Conservation (phyloP, 2,797 vertebrate species). For the Argentina silus region DNA sequence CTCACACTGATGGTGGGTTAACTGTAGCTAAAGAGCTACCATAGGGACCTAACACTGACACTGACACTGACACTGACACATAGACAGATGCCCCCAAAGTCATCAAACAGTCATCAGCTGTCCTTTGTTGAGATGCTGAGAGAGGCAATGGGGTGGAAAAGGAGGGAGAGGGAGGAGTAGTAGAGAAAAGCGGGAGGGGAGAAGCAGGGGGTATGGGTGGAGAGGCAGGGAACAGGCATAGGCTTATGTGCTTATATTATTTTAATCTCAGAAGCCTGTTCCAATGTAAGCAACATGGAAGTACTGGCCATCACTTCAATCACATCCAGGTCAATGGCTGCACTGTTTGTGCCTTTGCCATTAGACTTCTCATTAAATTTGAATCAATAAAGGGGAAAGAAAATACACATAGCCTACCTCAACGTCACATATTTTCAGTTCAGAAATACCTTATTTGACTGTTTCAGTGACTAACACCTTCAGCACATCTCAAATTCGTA, state of each 20-base stretch:
- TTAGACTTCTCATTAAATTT: conserved; percentile 75
- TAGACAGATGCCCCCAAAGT: conserved; percentile 24
- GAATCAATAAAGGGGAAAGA: conserved; percentile 68
- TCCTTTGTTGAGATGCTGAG: conserved; percentile 26
- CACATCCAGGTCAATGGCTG: conserved; percentile 68
- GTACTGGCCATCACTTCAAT: conserved; percentile 79
- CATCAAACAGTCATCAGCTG: conserved; percentile 21
- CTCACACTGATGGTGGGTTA: background rate
- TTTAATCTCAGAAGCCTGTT: conserved; percentile 75
- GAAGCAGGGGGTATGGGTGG: conserved; percentile 16
- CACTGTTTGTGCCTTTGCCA: conserved; percentile 67
- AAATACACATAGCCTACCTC: conserved; percentile 62
- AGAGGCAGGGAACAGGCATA: conserved; percentile 68
- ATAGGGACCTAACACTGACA: background rate
- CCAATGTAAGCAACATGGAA: conserved; percentile 78
- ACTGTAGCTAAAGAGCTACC: background rate
- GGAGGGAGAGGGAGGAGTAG: conserved; percentile 23
- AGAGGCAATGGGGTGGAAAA: conserved; percentile 26
- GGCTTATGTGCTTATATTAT: conserved; percentile 79
- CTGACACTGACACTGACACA: conserved; percentile 16
- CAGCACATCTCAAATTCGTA: conserved; percentile 35
- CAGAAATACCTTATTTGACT: conserved; percentile 52
- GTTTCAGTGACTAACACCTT: conserved; percentile 49
- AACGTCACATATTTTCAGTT: conserved; percentile 63
- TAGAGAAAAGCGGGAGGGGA: conserved; percentile 10